Percentiles rank a stretch among this genome's conserved stretches.
Evolutionary conservation across 2,113 vertebrate species (phyloP).

Genomic region (Serinus canaria): DNA sequence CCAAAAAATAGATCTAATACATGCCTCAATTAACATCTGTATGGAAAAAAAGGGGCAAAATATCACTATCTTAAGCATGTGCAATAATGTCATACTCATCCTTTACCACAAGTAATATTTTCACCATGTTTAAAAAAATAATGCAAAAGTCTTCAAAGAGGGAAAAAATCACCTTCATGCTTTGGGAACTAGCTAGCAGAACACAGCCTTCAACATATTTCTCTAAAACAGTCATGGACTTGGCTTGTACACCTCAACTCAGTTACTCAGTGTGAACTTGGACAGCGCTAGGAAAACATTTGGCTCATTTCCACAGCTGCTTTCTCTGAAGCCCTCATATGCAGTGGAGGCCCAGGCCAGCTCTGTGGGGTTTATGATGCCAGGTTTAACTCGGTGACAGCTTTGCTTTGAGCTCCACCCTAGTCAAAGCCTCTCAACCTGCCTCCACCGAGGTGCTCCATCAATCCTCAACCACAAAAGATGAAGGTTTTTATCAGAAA

Average conservation of each 20-base stretch:
- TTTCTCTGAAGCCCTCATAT: neutral
- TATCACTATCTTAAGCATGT: neutral
- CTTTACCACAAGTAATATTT: neutral
- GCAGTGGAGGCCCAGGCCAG: neutral
- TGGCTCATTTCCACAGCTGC: slow-evolving; percentile 11
- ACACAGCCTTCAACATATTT: slow-evolving; percentile 36
- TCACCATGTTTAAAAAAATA: neutral
- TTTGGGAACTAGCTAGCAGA: slow-evolving; percentile 33
- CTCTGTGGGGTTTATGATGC: fast-evolving
- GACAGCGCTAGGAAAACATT: neutral
- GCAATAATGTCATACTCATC: neutral
- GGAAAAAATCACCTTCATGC: neutral
- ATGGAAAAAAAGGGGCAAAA: neutral
- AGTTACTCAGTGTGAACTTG: slow-evolving; percentile 43
- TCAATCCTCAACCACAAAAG: neutral
- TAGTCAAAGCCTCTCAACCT: neutral
- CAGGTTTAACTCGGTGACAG: neutral
- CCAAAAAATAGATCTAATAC: neutral
- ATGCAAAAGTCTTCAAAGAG: neutral
- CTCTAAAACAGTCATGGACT: slow-evolving; percentile 39
- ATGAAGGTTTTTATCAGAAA: neutral
- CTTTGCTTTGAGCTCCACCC: neutral
- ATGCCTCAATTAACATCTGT: neutral
- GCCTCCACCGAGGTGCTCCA: neutral
- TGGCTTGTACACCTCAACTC: slow-evolving; percentile 38